phyloP scores from a whole-genome alignment of 2,113 vertebrate genomes.

The Emydura subglobosa region DNA sequence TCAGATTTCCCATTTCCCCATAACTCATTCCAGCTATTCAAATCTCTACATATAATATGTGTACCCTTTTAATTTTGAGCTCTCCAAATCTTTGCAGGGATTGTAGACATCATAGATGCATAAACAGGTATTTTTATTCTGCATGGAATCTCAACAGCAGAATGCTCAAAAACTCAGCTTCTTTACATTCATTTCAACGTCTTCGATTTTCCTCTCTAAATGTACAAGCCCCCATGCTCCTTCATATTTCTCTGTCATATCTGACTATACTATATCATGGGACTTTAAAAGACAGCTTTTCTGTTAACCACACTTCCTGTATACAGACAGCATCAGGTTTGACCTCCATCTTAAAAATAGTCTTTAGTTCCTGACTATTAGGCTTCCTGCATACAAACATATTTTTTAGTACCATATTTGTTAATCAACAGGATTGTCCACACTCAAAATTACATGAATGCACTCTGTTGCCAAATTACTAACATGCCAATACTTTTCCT shows the following conservation, averaged over 20 bases:
- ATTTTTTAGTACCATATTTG: neutral
- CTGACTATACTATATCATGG: neutral
- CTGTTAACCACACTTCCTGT: neutral
- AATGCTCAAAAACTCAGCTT: neutral
- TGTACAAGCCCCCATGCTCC: too few species aligned
- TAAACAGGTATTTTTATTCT: neutral
- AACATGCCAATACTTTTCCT: neutral
- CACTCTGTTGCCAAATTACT: neutral
- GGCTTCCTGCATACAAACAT: neutral
- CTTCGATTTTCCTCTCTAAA: neutral
- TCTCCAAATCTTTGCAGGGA: neutral
- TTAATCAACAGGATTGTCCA: neutral
- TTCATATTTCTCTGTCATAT: neutral
- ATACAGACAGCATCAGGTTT: neutral
- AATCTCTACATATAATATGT: neutral
- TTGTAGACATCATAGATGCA: neutral
- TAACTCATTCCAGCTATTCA: neutral
- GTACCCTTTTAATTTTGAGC: neutral
- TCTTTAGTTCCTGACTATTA: neutral
- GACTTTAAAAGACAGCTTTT: neutral
- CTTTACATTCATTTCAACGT: neutral
- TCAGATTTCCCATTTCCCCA: neutral
- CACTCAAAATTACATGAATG: neutral
- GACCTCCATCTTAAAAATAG: neutral
- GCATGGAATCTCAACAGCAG: neutral